phyloP scores from a whole-genome alignment of 2,113 vertebrate genomes.

The Miniopterus natalensis region DNA sequence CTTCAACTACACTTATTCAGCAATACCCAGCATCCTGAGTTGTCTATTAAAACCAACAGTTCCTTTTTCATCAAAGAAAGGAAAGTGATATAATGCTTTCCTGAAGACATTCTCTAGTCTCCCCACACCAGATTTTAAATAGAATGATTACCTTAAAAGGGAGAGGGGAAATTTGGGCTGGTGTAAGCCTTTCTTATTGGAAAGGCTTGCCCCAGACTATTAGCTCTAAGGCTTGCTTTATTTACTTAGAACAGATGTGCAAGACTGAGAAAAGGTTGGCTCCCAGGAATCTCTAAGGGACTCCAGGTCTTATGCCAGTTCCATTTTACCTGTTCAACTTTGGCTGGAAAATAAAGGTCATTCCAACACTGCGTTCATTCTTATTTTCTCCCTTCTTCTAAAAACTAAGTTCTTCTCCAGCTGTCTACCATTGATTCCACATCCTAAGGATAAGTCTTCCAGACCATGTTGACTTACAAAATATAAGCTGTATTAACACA shows the following conservation, averaged over 20 bases:
- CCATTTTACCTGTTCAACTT: slow-evolving; percentile 30
- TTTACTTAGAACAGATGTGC: not conserved
- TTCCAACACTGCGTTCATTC: slow-evolving; percentile 42
- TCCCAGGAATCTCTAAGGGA: not conserved
- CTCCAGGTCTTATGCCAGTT: not conserved
- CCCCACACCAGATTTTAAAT: slow-evolving; percentile 43
- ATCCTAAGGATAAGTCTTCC: slow-evolving; percentile 32
- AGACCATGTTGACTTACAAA: not conserved
- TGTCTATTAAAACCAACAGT: slow-evolving; percentile 37
- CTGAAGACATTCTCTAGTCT: slow-evolving; percentile 39
- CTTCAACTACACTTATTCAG: slow-evolving; percentile 8
- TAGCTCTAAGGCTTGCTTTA: slow-evolving; percentile 42
- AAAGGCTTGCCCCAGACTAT: not conserved
- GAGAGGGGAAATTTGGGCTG: slow-evolving; percentile 17
- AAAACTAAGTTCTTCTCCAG: slow-evolving; percentile 39
- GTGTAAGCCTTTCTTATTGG: not conserved
- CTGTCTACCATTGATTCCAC: not conserved
- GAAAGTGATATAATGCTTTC: slow-evolving; percentile 49
- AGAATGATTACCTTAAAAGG: slow-evolving; percentile 21
- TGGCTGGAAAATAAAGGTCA: slow-evolving; percentile 5
- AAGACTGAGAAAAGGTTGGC: not conserved
- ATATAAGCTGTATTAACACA: not conserved
- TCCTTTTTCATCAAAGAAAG: slow-evolving; percentile 49
- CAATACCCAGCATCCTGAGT: not conserved
- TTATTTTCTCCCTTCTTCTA: slow-evolving; percentile 38